Evolutionary conservation across 2,113 vertebrate genomes (phyloP), one percentile per base, ranked within the genome.

Genomic region (Nothocercus nigrocapillus): DNA sequence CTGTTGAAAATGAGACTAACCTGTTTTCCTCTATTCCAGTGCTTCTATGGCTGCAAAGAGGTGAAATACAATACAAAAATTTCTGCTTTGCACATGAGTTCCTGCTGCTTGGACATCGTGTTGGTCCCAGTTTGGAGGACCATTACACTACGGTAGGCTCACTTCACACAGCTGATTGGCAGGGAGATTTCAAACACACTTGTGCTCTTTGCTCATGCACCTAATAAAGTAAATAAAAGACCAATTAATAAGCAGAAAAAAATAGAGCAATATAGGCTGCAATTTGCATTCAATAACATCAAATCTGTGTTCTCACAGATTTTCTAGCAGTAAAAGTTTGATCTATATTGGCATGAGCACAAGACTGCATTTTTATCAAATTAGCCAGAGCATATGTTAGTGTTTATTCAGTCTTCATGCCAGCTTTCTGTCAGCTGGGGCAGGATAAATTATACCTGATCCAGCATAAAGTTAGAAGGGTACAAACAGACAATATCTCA

Each of bases 311-410:
- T 32, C 17, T 59, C 30, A 40, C 0, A 44, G 24, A 53, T 85
- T 96, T 93, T 42, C 79, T 93, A 88, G 82, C 79, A 91, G 59
- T 79, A 85, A 78, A 88, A 88, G 51, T 67, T 88, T 88, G 76
- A 94, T 96, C 75, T 69, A 11, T 80, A 69, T 80, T 83, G 94
- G 82, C n/a, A 2, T 88, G 54, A 91, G 49, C 64, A 77, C 59
- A 67, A 0, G 0, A 62, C 54, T 85, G 69, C 68, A 77, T 91
- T 93, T 95, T 93, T 95, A 90, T 81, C 30, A 11, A 94, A 94
- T 93, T 80, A 90, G 59, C 82, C 82, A 66, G 68, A 96, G 85
- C 94, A 94, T 94, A 76, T 94, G 92, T 93, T 96, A 79, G 58
- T 89, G 82, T 94, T 91, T 80, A 82, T 88, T 90, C 85, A 62